Percentiles rank a stretch among this genome's conserved stretches.
Conservation (phyloP, 2,113 vertebrate species). For the Gnathochromis pfefferi region DNA sequence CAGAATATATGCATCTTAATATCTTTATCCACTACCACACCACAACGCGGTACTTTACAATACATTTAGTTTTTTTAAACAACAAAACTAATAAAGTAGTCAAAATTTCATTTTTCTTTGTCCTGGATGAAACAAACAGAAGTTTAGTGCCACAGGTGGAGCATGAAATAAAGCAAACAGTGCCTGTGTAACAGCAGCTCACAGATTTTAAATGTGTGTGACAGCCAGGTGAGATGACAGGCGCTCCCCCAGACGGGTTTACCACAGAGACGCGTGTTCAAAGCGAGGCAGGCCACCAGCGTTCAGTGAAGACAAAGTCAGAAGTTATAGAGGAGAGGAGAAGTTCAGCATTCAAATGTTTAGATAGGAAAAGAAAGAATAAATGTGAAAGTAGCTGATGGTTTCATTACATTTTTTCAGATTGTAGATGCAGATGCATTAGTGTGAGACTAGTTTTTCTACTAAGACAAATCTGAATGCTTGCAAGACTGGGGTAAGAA, state of each 20-base stretch:
- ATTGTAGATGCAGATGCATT: background rate
- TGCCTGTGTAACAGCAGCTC: background rate
- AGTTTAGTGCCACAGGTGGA: background rate
- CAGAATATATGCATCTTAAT: background rate
- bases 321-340: background rate
- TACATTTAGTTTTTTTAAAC: background rate
- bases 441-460: background rate
- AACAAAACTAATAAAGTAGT: background rate
- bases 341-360: background rate
- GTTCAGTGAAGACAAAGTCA: background rate
- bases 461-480: background rate
- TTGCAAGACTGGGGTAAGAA: background rate
- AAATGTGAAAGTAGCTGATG: background rate
- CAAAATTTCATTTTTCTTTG: background rate
- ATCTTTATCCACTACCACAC: background rate
- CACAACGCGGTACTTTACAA: background rate
- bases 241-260: background rate
- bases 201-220: background rate
- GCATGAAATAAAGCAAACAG: background rate
- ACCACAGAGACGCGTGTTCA: background rate
- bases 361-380: background rate
- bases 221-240: background rate
- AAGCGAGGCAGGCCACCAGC: background rate
- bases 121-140: background rate
- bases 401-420: background rate